Evolutionary conservation across 2,113 vertebrate species (phyloP).

Genomic region (Pseudopodoces humilis): DNA sequence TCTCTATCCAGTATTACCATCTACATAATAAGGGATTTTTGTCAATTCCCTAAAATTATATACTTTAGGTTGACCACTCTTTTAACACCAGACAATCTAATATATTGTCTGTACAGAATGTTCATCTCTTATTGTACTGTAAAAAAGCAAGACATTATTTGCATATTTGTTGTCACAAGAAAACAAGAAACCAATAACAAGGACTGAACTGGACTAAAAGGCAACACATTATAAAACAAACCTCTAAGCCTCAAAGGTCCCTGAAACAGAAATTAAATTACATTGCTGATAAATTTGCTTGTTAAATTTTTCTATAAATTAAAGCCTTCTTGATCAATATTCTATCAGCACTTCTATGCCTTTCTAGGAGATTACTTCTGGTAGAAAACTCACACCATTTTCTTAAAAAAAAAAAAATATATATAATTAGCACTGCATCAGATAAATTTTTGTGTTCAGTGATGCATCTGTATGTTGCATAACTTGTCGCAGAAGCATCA

Average conservation of each 20-base stretch:
- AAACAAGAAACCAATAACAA: background rate
- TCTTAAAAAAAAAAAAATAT: background rate
- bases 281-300: background rate
- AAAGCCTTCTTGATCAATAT: background rate
- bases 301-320: background rate
- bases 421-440: background rate
- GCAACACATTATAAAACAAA: background rate
- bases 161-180: background rate
- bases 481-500: conserved; percentile 21
- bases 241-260: background rate
- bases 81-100: background rate
- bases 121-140: background rate
- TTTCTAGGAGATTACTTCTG: background rate
- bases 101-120: background rate
- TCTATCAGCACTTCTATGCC: background rate
- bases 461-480: background rate
- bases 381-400: background rate
- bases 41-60: background rate
- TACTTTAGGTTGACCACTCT: background rate
- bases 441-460: background rate
- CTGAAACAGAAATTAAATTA: background rate
- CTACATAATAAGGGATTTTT: background rate
- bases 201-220: background rate
- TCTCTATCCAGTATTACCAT: background rate
- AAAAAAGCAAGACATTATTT: background rate